A percentile compares a stretch with the other conserved stretches of the same genome.
Evolutionary conservation across 2,797 vertebrate genomes (phyloP).

Genomic region (Neosilurus mollespiculum): DNA sequence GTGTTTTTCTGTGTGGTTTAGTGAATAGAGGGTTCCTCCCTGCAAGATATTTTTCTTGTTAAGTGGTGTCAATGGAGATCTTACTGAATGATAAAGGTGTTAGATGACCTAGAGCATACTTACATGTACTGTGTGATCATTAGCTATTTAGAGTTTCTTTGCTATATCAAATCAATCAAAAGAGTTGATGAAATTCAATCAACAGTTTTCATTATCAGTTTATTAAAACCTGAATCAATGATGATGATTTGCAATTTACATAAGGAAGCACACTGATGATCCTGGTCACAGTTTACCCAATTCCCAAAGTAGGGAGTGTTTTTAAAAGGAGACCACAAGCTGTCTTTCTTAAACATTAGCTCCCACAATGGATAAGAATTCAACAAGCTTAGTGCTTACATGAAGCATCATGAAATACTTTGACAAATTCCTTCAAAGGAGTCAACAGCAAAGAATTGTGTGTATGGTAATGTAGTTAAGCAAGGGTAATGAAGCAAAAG

Average conservation of each 20-base stretch:
- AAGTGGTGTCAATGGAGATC: conserved; percentile 62
- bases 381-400: conserved; percentile 36
- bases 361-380: conserved; percentile 40
- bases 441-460: conserved; percentile 40
- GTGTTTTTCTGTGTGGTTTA: conserved; percentile 56
- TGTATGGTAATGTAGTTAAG: conserved; percentile 48
- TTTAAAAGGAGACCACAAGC: conserved; percentile 46
- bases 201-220: not conserved
- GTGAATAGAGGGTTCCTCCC: conserved; percentile 54
- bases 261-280: not conserved
- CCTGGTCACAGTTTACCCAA: conserved; percentile 17
- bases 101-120: conserved; percentile 44
- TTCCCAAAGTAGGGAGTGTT: conserved; percentile 9
- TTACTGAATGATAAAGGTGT: conserved; percentile 44
- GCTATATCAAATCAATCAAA: not conserved
- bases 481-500: conserved; percentile 27
- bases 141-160: conserved; percentile 17
- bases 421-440: conserved; percentile 33
- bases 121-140: conserved; percentile 31
- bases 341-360: conserved; percentile 45
- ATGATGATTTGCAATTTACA: not conserved
- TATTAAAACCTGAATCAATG: not conserved
- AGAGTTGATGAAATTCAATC: not conserved
- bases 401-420: conserved; percentile 18
- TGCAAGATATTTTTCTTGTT: conserved; percentile 59